Evolutionary conservation across 2,888 invertebrate genomes (phyloP).

Genomic region (Chamaedrilus cognettii): DNA sequence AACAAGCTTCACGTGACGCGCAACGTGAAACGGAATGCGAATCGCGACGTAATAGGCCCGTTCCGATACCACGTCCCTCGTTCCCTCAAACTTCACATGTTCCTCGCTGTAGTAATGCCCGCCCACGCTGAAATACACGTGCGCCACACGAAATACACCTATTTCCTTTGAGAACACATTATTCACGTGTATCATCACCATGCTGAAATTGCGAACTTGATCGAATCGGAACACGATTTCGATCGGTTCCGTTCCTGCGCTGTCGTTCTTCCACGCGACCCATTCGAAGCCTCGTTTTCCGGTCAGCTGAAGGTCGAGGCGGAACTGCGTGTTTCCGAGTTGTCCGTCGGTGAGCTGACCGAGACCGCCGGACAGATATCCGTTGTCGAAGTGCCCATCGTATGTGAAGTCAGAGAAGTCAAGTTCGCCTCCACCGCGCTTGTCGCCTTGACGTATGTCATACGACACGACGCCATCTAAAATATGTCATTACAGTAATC

Average conservation of each 20-base stretch:
- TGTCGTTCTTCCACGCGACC: slow-evolving; percentile 78
- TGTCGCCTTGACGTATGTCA: slow-evolving; percentile 87
- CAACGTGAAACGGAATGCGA: slow-evolving; percentile 79
- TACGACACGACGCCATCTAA: slow-evolving; percentile 82
- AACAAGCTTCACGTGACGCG: slow-evolving; percentile 74
- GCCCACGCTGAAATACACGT: slow-evolving; percentile 74
- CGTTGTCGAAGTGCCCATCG: slow-evolving; percentile 67
- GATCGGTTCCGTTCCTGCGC: slow-evolving; percentile 62
- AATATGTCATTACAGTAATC: too few relatives aligned
- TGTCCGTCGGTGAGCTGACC: slow-evolving; percentile 82
- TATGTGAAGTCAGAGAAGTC: slow-evolving; percentile 84
- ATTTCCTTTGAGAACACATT: slow-evolving; percentile 85
- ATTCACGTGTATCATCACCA: slow-evolving; percentile 79
- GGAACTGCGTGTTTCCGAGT: slow-evolving; percentile 76
- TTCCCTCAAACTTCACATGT: slow-evolving; percentile 66
- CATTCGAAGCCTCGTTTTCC: slow-evolving; percentile 68
- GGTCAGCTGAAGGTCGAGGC: slow-evolving; percentile 66
- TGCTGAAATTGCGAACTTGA: slow-evolving; percentile 80
- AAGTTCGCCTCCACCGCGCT: slow-evolving; percentile 72
- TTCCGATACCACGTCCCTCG: slow-evolving; percentile 75
- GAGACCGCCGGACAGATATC: slow-evolving; percentile 71
- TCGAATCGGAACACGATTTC: slow-evolving; percentile 82
- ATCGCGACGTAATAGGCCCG: slow-evolving; percentile 81
- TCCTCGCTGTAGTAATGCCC: slow-evolving; percentile 77
- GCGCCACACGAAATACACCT: slow-evolving; percentile 80